These are phyloP conservation scores for Antheraea assamensis DNA, from an alignment of 2,888 invertebrate genomes.

Conservation along the genomic window DNA sequence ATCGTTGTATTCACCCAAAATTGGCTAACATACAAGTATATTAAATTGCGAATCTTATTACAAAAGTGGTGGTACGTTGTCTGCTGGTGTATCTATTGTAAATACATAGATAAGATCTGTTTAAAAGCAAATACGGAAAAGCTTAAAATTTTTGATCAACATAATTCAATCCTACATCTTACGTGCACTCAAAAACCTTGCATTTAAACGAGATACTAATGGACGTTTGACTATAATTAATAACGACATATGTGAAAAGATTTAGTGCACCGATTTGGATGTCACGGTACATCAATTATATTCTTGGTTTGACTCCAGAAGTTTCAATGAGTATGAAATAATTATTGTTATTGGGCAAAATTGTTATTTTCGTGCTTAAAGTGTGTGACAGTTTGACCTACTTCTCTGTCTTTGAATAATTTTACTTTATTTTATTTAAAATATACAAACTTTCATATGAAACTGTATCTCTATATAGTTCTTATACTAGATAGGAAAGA, in stretches of 20 bases:
- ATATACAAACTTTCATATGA: neutral
- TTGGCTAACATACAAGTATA: too few species aligned
- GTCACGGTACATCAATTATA: constrained; percentile 24
- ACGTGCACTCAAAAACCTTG: neutral
- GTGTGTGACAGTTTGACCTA: neutral
- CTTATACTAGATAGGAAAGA: too few species aligned
- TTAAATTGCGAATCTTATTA: too few species aligned
- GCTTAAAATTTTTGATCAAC: too few species aligned
- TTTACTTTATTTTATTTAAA: neutral
- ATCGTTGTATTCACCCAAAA: too few species aligned
- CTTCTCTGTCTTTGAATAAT: constrained; percentile 6
- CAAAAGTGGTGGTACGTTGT: too few species aligned
- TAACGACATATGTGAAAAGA: constrained; percentile 17
- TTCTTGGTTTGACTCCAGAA: constrained; percentile 26
- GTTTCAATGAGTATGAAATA: constrained; percentile 19
- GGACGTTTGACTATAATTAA: constrained; percentile 19
- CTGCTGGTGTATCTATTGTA: too few species aligned
- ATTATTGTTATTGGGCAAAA: constrained; percentile 21
- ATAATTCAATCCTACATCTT: neutral
- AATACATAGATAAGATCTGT: too few species aligned
- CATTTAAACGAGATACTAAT: constrained; percentile 16
- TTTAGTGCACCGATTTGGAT: constrained; percentile 16
- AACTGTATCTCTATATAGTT: too few species aligned
- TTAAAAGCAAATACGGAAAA: too few species aligned
- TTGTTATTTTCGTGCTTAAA: constrained; percentile 1